Conservation (phyloP, 2,113 vertebrate genomes). For the Rousettus leschenaultii region DNA sequence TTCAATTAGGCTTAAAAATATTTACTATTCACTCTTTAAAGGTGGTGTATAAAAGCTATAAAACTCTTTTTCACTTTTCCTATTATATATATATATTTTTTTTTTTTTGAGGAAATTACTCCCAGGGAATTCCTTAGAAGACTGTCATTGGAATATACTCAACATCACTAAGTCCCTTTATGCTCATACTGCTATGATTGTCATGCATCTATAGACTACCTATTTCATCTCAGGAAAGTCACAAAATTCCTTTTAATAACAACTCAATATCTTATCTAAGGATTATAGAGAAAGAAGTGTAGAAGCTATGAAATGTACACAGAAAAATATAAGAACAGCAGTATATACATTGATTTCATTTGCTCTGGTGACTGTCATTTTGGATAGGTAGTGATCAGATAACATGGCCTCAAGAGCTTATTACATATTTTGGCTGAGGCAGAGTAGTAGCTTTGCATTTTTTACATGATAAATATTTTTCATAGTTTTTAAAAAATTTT, state of each 20-base stretch:
- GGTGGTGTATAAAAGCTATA: background rate
- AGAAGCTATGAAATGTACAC: background rate
- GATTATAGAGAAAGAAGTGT: background rate
- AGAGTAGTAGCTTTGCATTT: background rate
- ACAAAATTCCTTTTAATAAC: slow-evolving; percentile 14
- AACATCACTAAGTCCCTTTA: background rate
- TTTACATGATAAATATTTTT: background rate
- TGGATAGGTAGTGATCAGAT: background rate
- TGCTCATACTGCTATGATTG: background rate
- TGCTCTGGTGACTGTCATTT: background rate
- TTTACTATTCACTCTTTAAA: background rate
- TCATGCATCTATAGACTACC: background rate
- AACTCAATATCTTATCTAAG: background rate
- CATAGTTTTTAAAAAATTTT: background rate
- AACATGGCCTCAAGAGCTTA: background rate
- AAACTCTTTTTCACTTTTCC: slow-evolving; percentile 2
- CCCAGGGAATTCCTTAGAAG: background rate
- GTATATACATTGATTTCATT: background rate
- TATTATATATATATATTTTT: background rate
- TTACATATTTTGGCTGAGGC: background rate
- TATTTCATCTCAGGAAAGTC: slow-evolving; percentile 2
- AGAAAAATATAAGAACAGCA: slow-evolving; percentile 3
- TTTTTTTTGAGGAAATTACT: background rate
- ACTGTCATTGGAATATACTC: background rate
- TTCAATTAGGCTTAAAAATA: background rate